Percentiles rank a stretch among this genome's conserved stretches.
Conservation (phyloP, 2,888 invertebrate genomes). For the Linyphia triangularis region DNA sequence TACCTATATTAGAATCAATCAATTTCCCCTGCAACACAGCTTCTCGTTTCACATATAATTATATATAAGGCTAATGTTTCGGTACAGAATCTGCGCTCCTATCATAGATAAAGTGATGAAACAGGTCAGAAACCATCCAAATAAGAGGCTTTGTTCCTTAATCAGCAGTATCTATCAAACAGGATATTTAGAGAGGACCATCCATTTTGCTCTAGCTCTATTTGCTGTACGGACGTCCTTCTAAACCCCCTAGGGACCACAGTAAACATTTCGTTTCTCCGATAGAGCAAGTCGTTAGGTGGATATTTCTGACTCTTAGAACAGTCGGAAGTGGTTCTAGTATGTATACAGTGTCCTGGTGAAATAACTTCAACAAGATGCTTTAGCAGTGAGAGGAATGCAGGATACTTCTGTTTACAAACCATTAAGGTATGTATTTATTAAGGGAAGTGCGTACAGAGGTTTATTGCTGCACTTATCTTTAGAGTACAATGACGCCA, state of each 20-base stretch:
- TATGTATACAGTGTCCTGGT: background rate
- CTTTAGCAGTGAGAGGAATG: background rate
- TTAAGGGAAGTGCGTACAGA: background rate
- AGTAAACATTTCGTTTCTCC: conserved; percentile 27
- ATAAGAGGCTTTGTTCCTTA: background rate
- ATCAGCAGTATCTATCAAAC: conserved; percentile 48
- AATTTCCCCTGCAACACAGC: too few species aligned
- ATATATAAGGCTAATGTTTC: too few species aligned
- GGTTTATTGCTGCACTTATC: background rate
- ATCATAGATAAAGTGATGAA: conserved; percentile 1
- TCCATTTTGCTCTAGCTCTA: conserved; percentile 20
- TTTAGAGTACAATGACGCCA: too few species aligned
- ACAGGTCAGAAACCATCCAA: conserved; percentile 10
- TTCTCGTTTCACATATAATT: too few species aligned
- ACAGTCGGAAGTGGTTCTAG: background rate
- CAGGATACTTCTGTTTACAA: background rate
- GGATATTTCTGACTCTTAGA: background rate
- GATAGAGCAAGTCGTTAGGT: conserved; percentile 26
- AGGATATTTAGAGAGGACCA: conserved; percentile 40
- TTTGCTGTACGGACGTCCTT: background rate
- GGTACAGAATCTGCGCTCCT: too few species aligned
- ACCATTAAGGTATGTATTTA: background rate
- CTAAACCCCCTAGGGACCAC: conserved; percentile 28
- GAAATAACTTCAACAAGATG: background rate
- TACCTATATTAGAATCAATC: too few species aligned